A percentile compares a stretch with the other conserved stretches of the same genome.
Evolutionary conservation across 1,140 invertebrate species (phyloP).

Genomic region (Oreohelix idahoensis): DNA sequence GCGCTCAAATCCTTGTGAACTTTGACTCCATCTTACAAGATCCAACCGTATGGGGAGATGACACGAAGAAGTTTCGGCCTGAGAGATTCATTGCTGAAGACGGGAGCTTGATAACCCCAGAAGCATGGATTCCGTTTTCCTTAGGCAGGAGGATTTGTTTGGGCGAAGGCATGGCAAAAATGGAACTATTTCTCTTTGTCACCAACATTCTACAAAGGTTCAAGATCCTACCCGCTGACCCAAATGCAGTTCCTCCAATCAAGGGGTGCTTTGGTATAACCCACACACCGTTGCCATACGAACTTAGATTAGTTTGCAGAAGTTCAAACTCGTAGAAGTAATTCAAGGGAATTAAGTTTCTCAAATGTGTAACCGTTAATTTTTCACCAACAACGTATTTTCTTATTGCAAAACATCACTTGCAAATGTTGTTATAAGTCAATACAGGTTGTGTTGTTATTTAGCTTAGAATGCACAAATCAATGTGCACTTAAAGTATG

Average conservation of each 20-base stretch:
- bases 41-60: constrained; percentile 75
- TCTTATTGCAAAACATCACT: too few relatives aligned
- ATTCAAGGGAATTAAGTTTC: too few relatives aligned
- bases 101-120: constrained; percentile 23
- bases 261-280: neutral
- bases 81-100: constrained; percentile 75
- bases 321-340: too few relatives aligned
- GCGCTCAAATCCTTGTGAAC: constrained; percentile 63
- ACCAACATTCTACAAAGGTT: constrained; percentile 2
- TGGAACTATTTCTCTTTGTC: constrained; percentile 16
- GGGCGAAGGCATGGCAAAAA: constrained; percentile 5
- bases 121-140: constrained; percentile 41
- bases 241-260: neutral
- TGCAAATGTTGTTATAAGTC: too few relatives aligned
- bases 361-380: too few relatives aligned
- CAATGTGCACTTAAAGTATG: too few relatives aligned
- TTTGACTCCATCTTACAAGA: constrained; percentile 63
- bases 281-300: neutral
- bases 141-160: constrained; percentile 17
- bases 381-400: too few relatives aligned
- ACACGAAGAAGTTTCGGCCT: constrained; percentile 81
- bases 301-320: neutral
- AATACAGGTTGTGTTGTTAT: too few relatives aligned
- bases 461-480: too few relatives aligned
- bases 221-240: neutral